Base-by-base conservation (phyloP, 2,113 vertebrate genomes). In the Zingel zingel region DNA sequence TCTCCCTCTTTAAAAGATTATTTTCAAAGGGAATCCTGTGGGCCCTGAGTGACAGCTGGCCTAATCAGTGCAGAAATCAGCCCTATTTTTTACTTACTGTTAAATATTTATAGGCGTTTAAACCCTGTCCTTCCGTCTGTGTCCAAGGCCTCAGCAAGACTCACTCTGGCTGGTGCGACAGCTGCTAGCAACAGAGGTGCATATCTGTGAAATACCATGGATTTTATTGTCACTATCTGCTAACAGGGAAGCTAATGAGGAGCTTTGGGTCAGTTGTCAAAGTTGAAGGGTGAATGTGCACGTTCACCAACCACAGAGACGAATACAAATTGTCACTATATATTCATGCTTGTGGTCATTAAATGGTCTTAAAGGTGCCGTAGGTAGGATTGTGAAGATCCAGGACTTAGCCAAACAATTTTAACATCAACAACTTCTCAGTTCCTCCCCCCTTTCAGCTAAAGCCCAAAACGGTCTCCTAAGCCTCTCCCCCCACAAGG, bases 21-120 rank as follows among this genome's bases (percentile, higher is more conserved):
- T 27, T 72, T 75, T 70, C 48, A 73, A 77, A 73, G 73, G 69
- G 66, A 77, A 79, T 73, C 86, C 58, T n/a, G 21, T 48, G 30
- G 61, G 69, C 23, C 30, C 21, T 82, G 82, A 93, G 65, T 79
- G 84, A 86, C 91, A 87, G 91, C 81, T 83, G 77, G 54, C 15
- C 56, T 88, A 68, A 92, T 89, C 82, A 82, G 61, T 7, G 4
- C 33, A 81, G 47, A 86, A 85, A 87, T 88, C 85, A 66, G 25
- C 50, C 57, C 51, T 75, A 68, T 78, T 70, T 77, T 86, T 79
- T 54, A 87, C 73, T 84, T 73, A 83, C 36, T 85, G 57, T 86
- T 87, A 78, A 92, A 90, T 92, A 93, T 91, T 92, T 89, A 90
- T 88, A 92, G 84, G 69, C 13, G 2, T 88, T 90, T 84, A 83